Evolutionary conservation across 2,113 vertebrate species (phyloP), one percentile per base, ranked within the genome.

Genomic region (Blennius ocellaris): DNA sequence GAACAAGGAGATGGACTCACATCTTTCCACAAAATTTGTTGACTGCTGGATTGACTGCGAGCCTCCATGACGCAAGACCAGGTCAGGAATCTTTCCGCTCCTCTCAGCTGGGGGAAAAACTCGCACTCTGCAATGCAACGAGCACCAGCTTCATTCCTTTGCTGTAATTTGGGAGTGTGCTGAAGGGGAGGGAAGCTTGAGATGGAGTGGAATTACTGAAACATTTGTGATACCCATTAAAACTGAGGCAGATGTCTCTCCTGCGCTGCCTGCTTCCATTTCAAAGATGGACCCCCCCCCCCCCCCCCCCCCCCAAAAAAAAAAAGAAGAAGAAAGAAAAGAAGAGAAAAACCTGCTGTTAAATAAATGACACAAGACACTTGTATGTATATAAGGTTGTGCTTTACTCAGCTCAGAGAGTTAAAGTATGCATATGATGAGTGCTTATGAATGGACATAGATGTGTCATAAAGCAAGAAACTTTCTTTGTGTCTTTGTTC

Each of bases 1-100:
- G 1, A 5, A 8, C 11, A 21, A 63, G 14, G 63, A 50, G 49
- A 9, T 50, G 15, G 14, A 94, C 94, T 94, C 90, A 94, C 93
- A 93, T 94, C 94, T 84, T 93, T 93, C 87, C 90, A 93, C n/a
- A 93, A 83, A 74, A 82, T 79, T 78, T 93, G 93, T 39, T 93
- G 92, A 78, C 93, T 94, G 83, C 76, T 91, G 70, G 89, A 89
- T 40, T 89, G 79, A 76, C 54, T 82, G 69, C 69, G 77, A 50
- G 67, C 82, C 69, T 94, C 93, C 94, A 94, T 94, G 61, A 87
- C 90, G 83, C 73, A 84, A 90, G 69, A 64, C 21, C 51, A 77
- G 73, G 43, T 81, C 70, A 83, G 70, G 84, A 84, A 81, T 87
- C 69, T 81, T 72, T 87, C 74, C 68, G 58, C 77, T 84, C 66